Evolutionary conservation across 1,140 invertebrate genomes (phyloP), one percentile per base, ranked within the genome.

Genomic region (Drosophila parabipectinata): DNA sequence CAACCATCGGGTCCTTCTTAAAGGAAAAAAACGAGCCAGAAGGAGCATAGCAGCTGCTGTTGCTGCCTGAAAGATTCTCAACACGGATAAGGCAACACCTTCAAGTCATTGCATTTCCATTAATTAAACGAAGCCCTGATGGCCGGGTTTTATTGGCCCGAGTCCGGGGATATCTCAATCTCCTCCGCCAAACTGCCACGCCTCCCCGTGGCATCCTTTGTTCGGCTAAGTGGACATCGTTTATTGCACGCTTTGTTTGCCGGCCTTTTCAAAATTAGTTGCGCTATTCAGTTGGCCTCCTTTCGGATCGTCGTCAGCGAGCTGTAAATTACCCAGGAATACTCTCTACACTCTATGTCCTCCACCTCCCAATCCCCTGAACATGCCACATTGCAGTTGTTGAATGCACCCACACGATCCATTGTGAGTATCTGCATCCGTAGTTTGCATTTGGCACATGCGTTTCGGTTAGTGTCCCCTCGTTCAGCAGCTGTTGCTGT

Each of bases 261-360:
- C 63, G 78, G 61, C 83, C 72, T 75, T 88, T 87, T 87, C 83
- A 87, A 87, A 87, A 87, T 87, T 87, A 87, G 83, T 87, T 88
- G 83, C 76, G 83, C 83, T 87, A 87, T 87, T 87, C 83, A 87
- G 56, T 56, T 73, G 39, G 48, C 24, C 68, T 63, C 28, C 34
- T n/a, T 34, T 24, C 32, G 32, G 56, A 60, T 66, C 48, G 57
- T 68, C 62, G 39, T 44, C 41, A 44, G 14, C 72, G 50, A 53
- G 64, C 66, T 72, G 82, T 87, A 87, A 87, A 87, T 87, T 88
- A 87, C 71, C 71, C 45, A 32, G 45, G 50, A 54, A 44, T 61
- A 41, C 12, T 7, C 18, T 21, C n/a, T 30, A 21, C 26, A n/a
- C 50, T 24, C 28, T 8, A 6, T 21, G 18, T 54, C n/a, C 55